Evolutionary conservation across 2,797 vertebrate genomes (phyloP).

Genomic region (Zalophus californianus): DNA sequence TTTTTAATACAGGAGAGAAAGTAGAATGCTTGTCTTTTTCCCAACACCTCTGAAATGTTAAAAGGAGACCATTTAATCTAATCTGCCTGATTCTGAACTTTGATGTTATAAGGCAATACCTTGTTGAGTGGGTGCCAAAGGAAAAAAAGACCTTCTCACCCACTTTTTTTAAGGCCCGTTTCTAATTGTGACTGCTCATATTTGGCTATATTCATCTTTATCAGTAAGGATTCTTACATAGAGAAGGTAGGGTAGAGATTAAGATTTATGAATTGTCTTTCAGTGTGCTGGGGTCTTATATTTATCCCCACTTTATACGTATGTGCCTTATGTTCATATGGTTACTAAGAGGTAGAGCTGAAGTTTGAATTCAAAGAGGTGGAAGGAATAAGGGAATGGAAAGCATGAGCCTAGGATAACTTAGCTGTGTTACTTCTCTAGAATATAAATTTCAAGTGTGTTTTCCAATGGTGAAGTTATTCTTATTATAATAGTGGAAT

Average conservation of each 20-base stretch:
- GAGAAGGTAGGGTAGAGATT: not conserved
- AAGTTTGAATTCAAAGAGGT: not conserved
- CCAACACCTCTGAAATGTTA: not conserved
- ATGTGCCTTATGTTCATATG: not conserved
- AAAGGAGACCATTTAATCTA: not conserved
- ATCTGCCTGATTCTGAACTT: not conserved
- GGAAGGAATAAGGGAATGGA: not conserved
- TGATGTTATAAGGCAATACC: not conserved
- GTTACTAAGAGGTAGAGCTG: not conserved
- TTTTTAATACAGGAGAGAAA: not conserved
- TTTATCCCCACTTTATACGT: not conserved
- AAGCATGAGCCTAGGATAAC: not conserved
- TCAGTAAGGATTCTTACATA: not conserved
- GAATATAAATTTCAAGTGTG: not conserved
- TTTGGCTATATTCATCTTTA: not conserved
- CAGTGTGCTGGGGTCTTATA: not conserved
- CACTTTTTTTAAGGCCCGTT: not conserved
- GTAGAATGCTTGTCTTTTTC: not conserved
- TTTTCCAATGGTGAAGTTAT: not conserved
- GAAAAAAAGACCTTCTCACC: not conserved
- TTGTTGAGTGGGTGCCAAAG: not conserved
- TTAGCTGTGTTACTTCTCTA: not conserved
- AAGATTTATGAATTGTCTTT: not conserved
- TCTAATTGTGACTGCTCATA: not conserved
- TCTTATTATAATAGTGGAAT: not conserved